Base-by-base conservation (phyloP, 2,113 vertebrate species). In the Chamaetylas fuelleborni region DNA sequence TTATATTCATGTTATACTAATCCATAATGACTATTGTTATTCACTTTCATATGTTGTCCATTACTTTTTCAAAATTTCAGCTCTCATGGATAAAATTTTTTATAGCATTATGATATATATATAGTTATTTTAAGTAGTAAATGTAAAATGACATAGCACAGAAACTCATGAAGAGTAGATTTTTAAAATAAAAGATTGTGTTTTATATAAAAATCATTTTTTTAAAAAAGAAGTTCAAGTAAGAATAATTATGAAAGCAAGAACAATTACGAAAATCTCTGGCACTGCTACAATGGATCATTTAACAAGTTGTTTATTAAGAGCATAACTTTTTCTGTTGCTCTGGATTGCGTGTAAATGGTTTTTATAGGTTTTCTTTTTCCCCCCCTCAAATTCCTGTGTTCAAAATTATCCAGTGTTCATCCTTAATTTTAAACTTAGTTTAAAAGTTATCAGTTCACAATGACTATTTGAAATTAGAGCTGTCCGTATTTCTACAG, bases 331-430 rank as follows among this genome's bases (percentile, higher is more conserved):
- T 57, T 34, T 79, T 64, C 36, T 54, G 12, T 77, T 81, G 13
- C 12, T 87, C 24, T 70, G 9, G 12, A n/a, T 85, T 43, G 1
- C 31, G 26, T 56, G 11, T 51, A 45, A 81, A 61, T 2, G 34
- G 2, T 38, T 79, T 33, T 2, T 22, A 4, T n/a, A 4, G 13
- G 13, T 50, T 25, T 14, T 22, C 45, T 47, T 47, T 36, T 31
- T 12, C 1, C 0, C 1, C 6, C 36, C 5, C 16, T 31, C 9
- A 66, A 16, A 62, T 33, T 11, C 5, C 11, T 47, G 43, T 26
- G 29, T 72, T 58, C 13, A 67, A 34, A 36, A 60, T 48, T 90
- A 47, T 25, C 19, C 14, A 26, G 6, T 14, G 10, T 23, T 70
- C n/a, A 66, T 45, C 34, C 28, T 60, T 67, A 38, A 3, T 58